A percentile compares a stretch with the other conserved stretches of the same genome.
Conservation (phyloP, 2,888 invertebrate genomes). For the Cinara cedri region DNA sequence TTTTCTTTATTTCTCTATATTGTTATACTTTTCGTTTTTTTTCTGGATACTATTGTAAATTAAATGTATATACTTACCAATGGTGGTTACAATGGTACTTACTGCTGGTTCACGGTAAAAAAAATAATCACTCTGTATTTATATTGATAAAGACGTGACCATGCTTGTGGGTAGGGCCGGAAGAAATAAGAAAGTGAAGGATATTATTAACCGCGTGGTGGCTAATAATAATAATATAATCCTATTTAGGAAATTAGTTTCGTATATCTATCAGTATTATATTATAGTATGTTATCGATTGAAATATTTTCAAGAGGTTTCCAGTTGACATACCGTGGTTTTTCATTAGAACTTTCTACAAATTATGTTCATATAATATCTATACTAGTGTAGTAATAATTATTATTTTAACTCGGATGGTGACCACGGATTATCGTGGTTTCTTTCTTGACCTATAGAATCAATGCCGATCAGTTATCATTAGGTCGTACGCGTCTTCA, state of each 20-base stretch:
- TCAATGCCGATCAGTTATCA: not conserved
- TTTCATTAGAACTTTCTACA: not conserved
- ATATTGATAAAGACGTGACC: not conserved
- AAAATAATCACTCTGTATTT: too few species aligned
- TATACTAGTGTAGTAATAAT: not conserved
- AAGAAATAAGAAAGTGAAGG: not conserved
- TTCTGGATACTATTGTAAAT: too few species aligned
- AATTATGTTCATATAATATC: not conserved
- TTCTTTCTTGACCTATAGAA: not conserved
- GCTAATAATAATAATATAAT: not conserved
- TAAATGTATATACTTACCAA: too few species aligned
- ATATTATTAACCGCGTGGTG: conserved; percentile 3
- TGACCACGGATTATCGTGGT: not conserved
- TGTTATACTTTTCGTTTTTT: too few species aligned
- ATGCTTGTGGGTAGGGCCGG: too few species aligned
- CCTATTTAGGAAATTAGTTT: conserved; percentile 4
- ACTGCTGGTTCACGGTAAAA: too few species aligned
- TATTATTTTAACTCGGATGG: not conserved
- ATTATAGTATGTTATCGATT: not conserved
- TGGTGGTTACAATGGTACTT: too few species aligned
- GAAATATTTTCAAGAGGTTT: conserved; percentile 6
- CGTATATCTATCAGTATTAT: not conserved
- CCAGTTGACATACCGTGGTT: not conserved
- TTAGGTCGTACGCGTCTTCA: not conserved
- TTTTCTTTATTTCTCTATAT: too few species aligned